Evolutionary conservation across 2,797 vertebrate genomes (phyloP).

Genomic region (Lutjanus argentimaculatus): DNA sequence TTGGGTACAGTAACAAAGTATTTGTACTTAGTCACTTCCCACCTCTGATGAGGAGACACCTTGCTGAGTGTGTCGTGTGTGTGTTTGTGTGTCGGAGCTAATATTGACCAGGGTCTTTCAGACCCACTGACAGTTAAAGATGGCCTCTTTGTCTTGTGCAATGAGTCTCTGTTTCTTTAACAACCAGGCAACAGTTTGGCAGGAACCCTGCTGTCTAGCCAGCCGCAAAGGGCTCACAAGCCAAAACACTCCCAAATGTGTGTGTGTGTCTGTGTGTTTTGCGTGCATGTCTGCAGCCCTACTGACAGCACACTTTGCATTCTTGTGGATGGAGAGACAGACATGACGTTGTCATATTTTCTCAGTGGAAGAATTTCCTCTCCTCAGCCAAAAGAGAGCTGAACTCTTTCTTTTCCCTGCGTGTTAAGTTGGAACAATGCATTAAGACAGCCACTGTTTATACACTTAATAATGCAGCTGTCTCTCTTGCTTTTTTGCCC

Average conservation of each 20-base stretch:
- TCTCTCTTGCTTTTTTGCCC: neutral
- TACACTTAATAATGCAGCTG: conserved; percentile 4
- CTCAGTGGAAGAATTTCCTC: conserved; percentile 67
- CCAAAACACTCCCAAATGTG: conserved; percentile 51
- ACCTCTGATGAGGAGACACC: neutral
- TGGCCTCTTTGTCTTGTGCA: conserved; percentile 1
- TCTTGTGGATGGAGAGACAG: conserved; percentile 75
- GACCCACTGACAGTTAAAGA: conserved; percentile 26
- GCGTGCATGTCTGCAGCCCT: conserved; percentile 29
- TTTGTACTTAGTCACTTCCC: too few species aligned
- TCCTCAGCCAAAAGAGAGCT: conserved; percentile 5
- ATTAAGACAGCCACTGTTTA: neutral
- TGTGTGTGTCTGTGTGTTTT: conserved; percentile 28
- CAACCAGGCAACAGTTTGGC: conserved; percentile 64
- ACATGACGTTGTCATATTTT: conserved; percentile 76
- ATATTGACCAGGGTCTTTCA: conserved; percentile 54
- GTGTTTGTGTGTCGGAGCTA: conserved; percentile 26
- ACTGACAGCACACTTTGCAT: conserved; percentile 59
- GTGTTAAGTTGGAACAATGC: conserved; percentile 12
- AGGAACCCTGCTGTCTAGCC: conserved; percentile 29
- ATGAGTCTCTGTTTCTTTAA: conserved; percentile 55
- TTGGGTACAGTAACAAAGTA: too few species aligned
- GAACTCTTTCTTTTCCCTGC: neutral
- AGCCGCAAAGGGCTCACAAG: conserved; percentile 30
- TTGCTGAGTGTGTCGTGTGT: neutral